These are phyloP conservation scores for Cepaea nemoralis DNA, from an alignment of 1,140 invertebrate genomes.

Conservation along the genomic window DNA sequence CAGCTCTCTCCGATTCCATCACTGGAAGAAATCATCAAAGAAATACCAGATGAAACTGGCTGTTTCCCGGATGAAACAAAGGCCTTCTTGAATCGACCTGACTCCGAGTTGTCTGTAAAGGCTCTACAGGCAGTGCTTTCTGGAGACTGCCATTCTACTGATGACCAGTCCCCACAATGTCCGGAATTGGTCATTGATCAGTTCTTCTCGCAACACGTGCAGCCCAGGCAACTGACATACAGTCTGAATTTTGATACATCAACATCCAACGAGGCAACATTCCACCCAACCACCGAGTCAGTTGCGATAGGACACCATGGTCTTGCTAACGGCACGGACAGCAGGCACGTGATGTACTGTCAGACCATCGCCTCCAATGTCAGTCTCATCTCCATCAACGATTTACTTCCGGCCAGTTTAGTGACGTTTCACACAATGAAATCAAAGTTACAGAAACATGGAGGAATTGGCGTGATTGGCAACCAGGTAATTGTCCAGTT, in stretches of 20 bases:
- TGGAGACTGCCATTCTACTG: constrained; percentile 40
- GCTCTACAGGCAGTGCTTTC: constrained; percentile 48
- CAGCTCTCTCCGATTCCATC: constrained; percentile 37
- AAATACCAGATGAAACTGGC: constrained; percentile 52
- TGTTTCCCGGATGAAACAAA: constrained; percentile 43
- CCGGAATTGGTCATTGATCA: constrained; percentile 56
- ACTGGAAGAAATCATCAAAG: constrained; percentile 49
- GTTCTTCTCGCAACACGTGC: constrained; percentile 48
- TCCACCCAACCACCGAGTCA: constrained; percentile 28
- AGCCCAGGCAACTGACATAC: constrained; percentile 16
- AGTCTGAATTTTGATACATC: constrained; percentile 47
- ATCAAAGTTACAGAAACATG: constrained; percentile 49
- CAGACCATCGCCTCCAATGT: constrained; percentile 46
- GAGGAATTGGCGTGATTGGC: constrained; percentile 53
- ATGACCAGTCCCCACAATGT: not conserved
- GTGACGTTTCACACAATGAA: constrained; percentile 48
- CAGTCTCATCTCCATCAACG: constrained; percentile 45
- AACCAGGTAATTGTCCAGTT: constrained; percentile 51
- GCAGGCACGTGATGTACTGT: constrained; percentile 53
- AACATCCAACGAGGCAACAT: constrained; percentile 37
- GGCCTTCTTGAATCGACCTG: constrained; percentile 46
- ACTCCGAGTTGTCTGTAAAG: constrained; percentile 42
- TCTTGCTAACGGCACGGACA: constrained; percentile 46
- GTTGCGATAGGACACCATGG: constrained; percentile 16
- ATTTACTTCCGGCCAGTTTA: constrained; percentile 52